Evolutionary conservation across 2,113 vertebrate genomes (phyloP), one percentile per base, ranked within the genome.

Genomic region (Pituophis catenifer): DNA sequence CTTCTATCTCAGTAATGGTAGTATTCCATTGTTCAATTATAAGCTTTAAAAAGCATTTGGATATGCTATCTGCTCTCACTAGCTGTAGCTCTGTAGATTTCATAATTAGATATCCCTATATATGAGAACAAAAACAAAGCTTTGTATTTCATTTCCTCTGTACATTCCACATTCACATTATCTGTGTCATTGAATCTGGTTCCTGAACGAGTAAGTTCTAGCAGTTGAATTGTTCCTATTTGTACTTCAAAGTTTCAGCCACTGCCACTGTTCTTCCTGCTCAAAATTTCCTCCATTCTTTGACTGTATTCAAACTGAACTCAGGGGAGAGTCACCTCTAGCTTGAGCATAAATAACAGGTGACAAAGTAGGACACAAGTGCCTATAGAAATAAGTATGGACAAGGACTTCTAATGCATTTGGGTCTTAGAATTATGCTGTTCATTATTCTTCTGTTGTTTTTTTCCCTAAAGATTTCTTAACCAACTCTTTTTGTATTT

Each of bases 1-100:
- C 10, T 91, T 55, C 53, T 55, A 17, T 24, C 52, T 93, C 19
- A 15, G 24, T 75, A 65, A 85, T 53, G 33, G 52, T 17, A 19
- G 81, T 75, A 87, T 93, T 85, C 62, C n/a, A 15, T 48, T 86
- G 59, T 54, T 89, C 59, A 86, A 48, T 91, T 93, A 48, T 65
- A 11, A 89, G 38, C 85, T 93, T 65, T 48, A 26, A 15, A 58
- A 90, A 50, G 13, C 26, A 50, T 59, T 62, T 52, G 52, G 15
- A 1, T 58, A 19, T 26, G 53, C 26, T 88, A 57, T 55, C 44
- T 24, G 52, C 53, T 81, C 17, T 89, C 52, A 3, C 50, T 62
- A 38, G n/a, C 33, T 89, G 48, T 38, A 92, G 52, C n/a, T 53
- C 48, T 75, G 48, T 9, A 21, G 50, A 44, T 88, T 89, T 81